Conservation (phyloP, 2,113 vertebrate genomes). For the Cryptoleucopteryx plumbea region DNA sequence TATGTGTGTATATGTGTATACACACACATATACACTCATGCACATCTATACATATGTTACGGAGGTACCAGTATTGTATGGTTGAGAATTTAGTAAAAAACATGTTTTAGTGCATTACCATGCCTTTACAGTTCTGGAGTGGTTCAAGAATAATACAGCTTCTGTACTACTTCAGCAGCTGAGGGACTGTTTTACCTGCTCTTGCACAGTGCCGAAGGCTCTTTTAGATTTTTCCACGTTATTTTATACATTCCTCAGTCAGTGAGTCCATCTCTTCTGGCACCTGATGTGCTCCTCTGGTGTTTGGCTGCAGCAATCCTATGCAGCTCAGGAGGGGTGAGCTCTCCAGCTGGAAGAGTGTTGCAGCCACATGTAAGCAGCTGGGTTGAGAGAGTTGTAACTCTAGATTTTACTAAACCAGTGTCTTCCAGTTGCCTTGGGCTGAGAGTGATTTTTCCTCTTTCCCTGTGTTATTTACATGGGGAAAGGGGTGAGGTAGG, state of each 20-base stretch:
- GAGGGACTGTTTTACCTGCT: neutral
- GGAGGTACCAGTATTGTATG: neutral
- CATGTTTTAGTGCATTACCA: fast-evolving
- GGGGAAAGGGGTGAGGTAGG: neutral
- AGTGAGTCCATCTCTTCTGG: neutral
- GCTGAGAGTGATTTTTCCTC: neutral
- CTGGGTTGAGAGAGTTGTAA: neutral
- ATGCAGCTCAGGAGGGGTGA: neutral
- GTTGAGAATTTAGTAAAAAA: neutral
- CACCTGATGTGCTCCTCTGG: neutral
- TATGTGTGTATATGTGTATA: neutral
- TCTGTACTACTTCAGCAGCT: neutral
- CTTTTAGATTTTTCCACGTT: neutral
- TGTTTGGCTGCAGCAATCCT: neutral
- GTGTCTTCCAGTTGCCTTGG: neutral
- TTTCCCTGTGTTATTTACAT: neutral
- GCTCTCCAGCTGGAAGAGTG: neutral
- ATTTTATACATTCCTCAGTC: neutral
- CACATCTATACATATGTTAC: fast-evolving
- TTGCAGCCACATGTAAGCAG: neutral
- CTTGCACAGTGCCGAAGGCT: neutral
- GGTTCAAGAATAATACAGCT: neutral
- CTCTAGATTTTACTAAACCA: neutral
- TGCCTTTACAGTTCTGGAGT: neutral
- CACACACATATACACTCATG: too few relatives aligned